Conservation (phyloP, 2,113 vertebrate species). For the Cygnus buccinator region DNA sequence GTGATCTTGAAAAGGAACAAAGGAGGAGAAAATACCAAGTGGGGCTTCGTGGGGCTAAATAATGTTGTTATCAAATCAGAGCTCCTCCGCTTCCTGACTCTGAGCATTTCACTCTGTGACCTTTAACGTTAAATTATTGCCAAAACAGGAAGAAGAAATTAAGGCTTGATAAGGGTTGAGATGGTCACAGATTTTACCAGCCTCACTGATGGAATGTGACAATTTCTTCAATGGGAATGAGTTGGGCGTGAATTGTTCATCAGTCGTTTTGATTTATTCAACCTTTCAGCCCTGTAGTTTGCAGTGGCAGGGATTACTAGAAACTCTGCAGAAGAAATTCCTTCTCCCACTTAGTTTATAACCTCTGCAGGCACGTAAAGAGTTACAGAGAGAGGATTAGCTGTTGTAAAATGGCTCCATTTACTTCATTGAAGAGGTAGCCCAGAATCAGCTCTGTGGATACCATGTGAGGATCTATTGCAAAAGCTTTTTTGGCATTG, state of each 20-base stretch:
- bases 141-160: constrained; percentile 70
- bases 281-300: constrained; percentile 12
- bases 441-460: not conserved
- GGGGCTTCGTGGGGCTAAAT: constrained; percentile 49
- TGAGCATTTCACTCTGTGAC: constrained; percentile 54
- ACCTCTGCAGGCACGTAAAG: constrained; percentile 40
- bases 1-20: constrained; percentile 59
- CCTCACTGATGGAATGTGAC: constrained; percentile 63
- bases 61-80: constrained; percentile 66
- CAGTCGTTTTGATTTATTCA: constrained; percentile 58
- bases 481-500: constrained; percentile 62
- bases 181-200: constrained; percentile 57
- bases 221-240: constrained; percentile 61
- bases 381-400: constrained; percentile 48
- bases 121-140: constrained; percentile 71
- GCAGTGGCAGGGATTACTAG: constrained; percentile 42
- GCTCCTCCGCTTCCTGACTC: constrained; percentile 59
- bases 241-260: constrained; percentile 55
- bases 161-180: constrained; percentile 59
- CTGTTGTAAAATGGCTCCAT: constrained; percentile 43
- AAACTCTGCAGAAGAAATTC: constrained; percentile 38
- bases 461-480: constrained; percentile 45
- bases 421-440: constrained; percentile 46
- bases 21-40: constrained; percentile 63
- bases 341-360: constrained; percentile 30